Evolutionary conservation across 2,797 vertebrate genomes (phyloP).

Genomic region (Poecile montanus): DNA sequence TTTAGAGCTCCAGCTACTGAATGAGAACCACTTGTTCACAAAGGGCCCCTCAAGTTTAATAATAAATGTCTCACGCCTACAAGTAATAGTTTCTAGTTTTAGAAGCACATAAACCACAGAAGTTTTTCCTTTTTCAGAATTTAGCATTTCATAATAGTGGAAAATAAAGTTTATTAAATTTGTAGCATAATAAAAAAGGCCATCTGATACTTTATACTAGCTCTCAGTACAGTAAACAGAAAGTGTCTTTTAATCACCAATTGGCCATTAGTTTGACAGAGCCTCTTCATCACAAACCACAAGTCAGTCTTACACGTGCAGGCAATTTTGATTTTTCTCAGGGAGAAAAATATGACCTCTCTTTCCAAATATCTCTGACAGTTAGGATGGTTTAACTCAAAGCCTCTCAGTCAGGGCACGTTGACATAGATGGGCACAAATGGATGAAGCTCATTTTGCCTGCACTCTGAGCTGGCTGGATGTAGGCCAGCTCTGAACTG

Average conservation of each 20-base stretch:
- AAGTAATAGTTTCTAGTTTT: constrained; percentile 3
- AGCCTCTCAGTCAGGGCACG: not conserved
- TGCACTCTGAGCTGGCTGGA: not conserved
- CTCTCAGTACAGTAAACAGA: not conserved
- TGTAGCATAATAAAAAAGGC: not conserved
- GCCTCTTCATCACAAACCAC: not conserved
- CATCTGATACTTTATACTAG: not conserved
- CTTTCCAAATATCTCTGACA: constrained; percentile 10
- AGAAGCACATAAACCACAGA: not conserved
- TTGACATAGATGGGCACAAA: constrained; percentile 13
- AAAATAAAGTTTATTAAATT: not conserved
- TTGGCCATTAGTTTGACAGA: constrained; percentile 42
- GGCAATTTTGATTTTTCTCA: constrained; percentile 34
- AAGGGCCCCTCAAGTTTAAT: not conserved
- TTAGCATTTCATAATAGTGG: not conserved
- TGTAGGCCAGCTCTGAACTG: constrained; percentile 1
- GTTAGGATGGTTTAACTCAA: not conserved
- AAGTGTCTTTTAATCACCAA: constrained; percentile 21
- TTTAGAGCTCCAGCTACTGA: not conserved
- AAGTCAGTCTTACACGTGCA: not conserved
- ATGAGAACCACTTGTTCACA: not conserved
- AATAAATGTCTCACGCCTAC: not conserved
- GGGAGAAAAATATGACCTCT: not conserved
- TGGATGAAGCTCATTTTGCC: constrained; percentile 1
- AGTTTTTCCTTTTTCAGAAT: not conserved